Percentiles rank a stretch among this genome's conserved stretches.
Evolutionary conservation across 2,113 vertebrate genomes (phyloP).

Genomic region (Clarias macrocephalus): DNA sequence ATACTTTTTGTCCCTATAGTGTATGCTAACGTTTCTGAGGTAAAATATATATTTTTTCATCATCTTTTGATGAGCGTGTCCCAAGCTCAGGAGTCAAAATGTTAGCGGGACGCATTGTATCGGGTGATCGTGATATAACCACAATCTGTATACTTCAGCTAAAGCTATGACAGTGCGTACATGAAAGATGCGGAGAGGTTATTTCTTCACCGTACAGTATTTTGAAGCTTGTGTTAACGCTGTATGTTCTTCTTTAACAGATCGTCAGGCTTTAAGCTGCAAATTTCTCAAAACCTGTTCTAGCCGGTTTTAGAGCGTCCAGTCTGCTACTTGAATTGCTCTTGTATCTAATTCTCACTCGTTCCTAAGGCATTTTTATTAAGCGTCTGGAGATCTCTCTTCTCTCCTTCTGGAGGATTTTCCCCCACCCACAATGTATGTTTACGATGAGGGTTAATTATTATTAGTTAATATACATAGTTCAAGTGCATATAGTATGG

Average conservation of each 20-base stretch:
- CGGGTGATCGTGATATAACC: background rate
- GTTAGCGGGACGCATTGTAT: too few species aligned
- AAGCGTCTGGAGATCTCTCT: background rate
- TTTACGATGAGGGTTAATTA: background rate
- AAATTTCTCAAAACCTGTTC: background rate
- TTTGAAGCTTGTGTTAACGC: too few species aligned
- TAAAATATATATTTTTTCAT: background rate
- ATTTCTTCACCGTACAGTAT: too few species aligned
- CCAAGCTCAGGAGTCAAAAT: background rate
- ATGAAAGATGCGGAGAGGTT: too few species aligned
- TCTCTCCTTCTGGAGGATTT: background rate
- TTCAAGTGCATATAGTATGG: background rate
- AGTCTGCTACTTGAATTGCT: background rate
- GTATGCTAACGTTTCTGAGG: background rate
- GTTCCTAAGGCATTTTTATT: background rate
- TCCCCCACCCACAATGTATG: background rate
- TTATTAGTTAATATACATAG: conserved; percentile 1
- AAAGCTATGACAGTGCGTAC: too few species aligned
- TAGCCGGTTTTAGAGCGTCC: background rate
- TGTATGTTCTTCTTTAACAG: too few species aligned
- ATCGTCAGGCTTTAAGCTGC: too few species aligned
- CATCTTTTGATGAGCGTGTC: background rate
- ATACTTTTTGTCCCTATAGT: too few species aligned
- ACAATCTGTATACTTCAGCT: background rate
- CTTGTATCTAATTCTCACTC: background rate